Evolutionary conservation across 2,888 invertebrate genomes (phyloP).

Genomic region (Malthinus flaveolus): DNA sequence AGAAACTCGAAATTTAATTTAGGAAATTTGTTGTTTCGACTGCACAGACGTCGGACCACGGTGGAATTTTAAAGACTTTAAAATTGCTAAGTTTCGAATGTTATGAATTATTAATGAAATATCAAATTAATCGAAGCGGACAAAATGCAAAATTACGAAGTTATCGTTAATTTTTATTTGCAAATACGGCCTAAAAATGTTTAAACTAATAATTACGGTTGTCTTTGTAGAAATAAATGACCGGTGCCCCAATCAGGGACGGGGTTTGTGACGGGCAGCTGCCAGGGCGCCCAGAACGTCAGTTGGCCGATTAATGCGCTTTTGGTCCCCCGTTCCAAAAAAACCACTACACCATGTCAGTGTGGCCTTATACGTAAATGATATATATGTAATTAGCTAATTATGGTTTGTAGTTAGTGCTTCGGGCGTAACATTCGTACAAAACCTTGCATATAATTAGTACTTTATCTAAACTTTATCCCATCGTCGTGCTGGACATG

Average conservation of each 20-base stretch:
- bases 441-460: slow-evolving; percentile 32
- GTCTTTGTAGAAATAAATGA: slow-evolving; percentile 43
- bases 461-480: slow-evolving; percentile 27
- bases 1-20: too few relatives aligned
- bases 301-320: slow-evolving; percentile 36
- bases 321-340: slow-evolving; percentile 24
- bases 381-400: slow-evolving; percentile 38
- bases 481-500: slow-evolving; percentile 19
- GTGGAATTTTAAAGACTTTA: too few relatives aligned
- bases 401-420: slow-evolving; percentile 30
- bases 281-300: slow-evolving; percentile 33
- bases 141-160: too few relatives aligned
- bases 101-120: too few relatives aligned
- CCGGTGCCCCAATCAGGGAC: slow-evolving; percentile 33
- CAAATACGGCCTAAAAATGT: slow-evolving; percentile 26
- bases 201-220: slow-evolving; percentile 42
- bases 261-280: slow-evolving; percentile 32
- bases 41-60: too few relatives aligned
- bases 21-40: too few relatives aligned
- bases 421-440: slow-evolving; percentile 27
- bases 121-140: too few relatives aligned
- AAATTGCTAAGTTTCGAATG: too few relatives aligned
- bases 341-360: slow-evolving; percentile 34
- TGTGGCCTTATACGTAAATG: slow-evolving; percentile 30
- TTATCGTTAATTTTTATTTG: background rate